These are phyloP conservation scores for Hybos culiciformis DNA, from an alignment of 2,888 invertebrate species.

Conservation along the genomic window DNA sequence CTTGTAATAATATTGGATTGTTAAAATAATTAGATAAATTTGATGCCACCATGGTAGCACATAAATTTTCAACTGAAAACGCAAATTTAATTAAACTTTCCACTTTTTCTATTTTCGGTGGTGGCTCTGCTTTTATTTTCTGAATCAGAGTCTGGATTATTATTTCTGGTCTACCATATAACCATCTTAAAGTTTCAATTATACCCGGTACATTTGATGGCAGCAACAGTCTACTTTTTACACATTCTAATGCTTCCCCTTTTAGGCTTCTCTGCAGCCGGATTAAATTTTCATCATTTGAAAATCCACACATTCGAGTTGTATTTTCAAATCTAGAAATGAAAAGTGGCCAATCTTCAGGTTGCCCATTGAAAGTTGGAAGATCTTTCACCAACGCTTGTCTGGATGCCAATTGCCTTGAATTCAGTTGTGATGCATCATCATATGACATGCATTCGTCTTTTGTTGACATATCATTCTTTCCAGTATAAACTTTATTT, in stretches of 20 bases:
- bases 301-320: constrained; percentile 1
- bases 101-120: constrained; percentile 4
- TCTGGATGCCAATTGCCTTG: neutral
- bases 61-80: constrained; percentile 6
- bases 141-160: neutral
- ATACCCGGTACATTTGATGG: constrained; percentile 3
- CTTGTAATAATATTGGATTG: constrained; percentile 7
- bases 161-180: constrained; percentile 6
- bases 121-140: neutral
- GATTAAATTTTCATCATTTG: neutral
- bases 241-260: constrained; percentile 3
- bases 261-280: neutral
- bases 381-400: constrained; percentile 1
- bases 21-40: constrained; percentile 1
- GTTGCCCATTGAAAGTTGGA: neutral
- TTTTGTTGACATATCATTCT: no score
- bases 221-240: constrained; percentile 5
- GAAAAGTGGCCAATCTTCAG: constrained; percentile 1
- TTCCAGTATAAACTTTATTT: no score
- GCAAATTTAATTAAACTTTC: constrained; percentile 6
- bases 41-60: constrained; percentile 3
- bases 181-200: constrained; percentile 3
- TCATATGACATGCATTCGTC: no score
- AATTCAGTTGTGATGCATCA: no score
- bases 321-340: neutral